These are phyloP conservation scores for rabbit (Oryctolagus cuniculus) DNA, from an alignment of 2,113 vertebrate species.

Conservation along the genomic window mOryCun1.1 NC_091436.1:23939001-23939500, in stretches of 20 bases:
- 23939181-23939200: neutral
- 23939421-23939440: neutral
- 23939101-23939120: neutral
- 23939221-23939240: neutral
- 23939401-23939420: neutral
- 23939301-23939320: neutral
- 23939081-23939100: neutral
- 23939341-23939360: neutral
- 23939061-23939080: too few species aligned
- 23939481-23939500: neutral
- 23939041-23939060: too few species aligned
- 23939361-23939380: conserved; percentile 11
- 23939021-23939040: too few species aligned
- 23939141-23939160: neutral
- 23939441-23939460: neutral
- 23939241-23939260: neutral
- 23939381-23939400: neutral
- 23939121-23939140: neutral
- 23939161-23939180: neutral
- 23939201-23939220: neutral
- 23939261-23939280: neutral
- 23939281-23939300: neutral
- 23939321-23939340: neutral
- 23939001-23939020: too few species aligned
- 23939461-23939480: neutral